Evolutionary conservation across 2,113 vertebrate genomes (phyloP).

Genomic region (Amblyopsis rosae): DNA sequence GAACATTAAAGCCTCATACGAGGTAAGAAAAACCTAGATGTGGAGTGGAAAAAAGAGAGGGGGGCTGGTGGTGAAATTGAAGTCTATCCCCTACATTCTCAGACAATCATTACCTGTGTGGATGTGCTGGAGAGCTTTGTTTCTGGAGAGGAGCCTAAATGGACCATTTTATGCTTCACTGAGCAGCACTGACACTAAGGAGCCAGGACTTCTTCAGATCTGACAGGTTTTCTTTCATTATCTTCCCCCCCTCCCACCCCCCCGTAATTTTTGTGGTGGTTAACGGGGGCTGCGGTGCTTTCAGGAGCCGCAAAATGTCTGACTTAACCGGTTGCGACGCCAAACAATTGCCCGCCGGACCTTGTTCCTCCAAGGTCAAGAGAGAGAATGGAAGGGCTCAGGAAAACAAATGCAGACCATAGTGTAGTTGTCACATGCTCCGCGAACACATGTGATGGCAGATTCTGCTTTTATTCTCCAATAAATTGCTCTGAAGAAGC

Average conservation of each 20-base stretch:
- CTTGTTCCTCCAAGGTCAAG: conserved; percentile 67
- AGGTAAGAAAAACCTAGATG: conserved; percentile 25
- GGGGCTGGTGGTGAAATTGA: conserved; percentile 48
- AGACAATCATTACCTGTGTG: conserved; percentile 63
- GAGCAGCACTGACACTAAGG: conserved; percentile 69
- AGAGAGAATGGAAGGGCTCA: conserved; percentile 59
- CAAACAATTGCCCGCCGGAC: conserved; percentile 66
- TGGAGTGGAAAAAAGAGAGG: conserved; percentile 16
- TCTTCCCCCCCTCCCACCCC: conserved; percentile 41
- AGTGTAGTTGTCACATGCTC: conserved; percentile 69
- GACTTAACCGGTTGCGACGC: conserved; percentile 71
- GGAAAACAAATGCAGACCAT: conserved; percentile 74
- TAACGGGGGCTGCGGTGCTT: conserved; percentile 47
- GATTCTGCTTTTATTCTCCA: conserved; percentile 63
- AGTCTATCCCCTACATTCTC: conserved; percentile 57
- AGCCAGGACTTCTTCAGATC: conserved; percentile 63
- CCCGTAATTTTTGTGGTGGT: conserved; percentile 63
- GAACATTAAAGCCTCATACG: conserved; percentile 50
- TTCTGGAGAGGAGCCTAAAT: conserved; percentile 60
- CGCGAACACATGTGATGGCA: conserved; percentile 64
- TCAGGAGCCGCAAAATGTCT: conserved; percentile 58
- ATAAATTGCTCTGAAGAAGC: conserved; percentile 71
- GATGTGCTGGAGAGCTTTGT: conserved; percentile 61
- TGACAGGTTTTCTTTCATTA: conserved; percentile 73
- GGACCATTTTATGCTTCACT: conserved; percentile 67